Evolutionary conservation across 2,113 vertebrate species (phyloP), one percentile per base, ranked within the genome.

Genomic region (Actenoides lindsayi): DNA sequence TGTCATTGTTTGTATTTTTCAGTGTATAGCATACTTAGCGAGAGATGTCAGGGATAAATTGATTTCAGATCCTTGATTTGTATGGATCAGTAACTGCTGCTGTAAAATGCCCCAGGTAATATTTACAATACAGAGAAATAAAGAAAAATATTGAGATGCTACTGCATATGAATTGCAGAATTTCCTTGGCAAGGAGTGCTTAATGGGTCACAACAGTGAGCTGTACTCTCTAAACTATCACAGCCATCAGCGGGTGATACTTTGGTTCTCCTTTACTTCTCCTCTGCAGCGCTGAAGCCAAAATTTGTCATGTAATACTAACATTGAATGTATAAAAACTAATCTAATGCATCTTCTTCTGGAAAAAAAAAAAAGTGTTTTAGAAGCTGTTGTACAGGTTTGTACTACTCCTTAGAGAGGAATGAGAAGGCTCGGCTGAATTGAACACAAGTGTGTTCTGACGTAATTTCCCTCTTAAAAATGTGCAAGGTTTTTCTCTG

Each of bases 301-400:
- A 51, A 30, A 56, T 89, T 88, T 83, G 65, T 94, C 44, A 14
- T 3, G 2, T 46, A 71, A 84, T 80, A 16, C 30, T 57, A 35
- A 71, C n/a, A 41, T 1, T n/a, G 39, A 60, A 33, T 31, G 24
- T 48, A 18, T 67, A 82, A 89, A 87, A 89, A 87, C 19, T 48
- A 48, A 65, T 83, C 11, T 93, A 76, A 62, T 95, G 85, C 23
- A 16, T 80, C 96, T 87, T 87, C 24, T 92, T 93, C 42, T 77
- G 41, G 94, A 73, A 92, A 94, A 44, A 94, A 75, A 80, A 35
- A 2, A 3, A 13, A 14, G 50, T 35, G 23, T 14, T 89, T 95
- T 92, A 81, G 80, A 88, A 39, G 31, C 33, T 39, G 5, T 77
- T 83, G 28, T 81, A 25, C 10, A 73, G 16, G 44, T 83, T 76